These are phyloP conservation scores for Diplazon laetatorius DNA, from an alignment of 2,888 invertebrate genomes.

Conservation along the genomic window DNA sequence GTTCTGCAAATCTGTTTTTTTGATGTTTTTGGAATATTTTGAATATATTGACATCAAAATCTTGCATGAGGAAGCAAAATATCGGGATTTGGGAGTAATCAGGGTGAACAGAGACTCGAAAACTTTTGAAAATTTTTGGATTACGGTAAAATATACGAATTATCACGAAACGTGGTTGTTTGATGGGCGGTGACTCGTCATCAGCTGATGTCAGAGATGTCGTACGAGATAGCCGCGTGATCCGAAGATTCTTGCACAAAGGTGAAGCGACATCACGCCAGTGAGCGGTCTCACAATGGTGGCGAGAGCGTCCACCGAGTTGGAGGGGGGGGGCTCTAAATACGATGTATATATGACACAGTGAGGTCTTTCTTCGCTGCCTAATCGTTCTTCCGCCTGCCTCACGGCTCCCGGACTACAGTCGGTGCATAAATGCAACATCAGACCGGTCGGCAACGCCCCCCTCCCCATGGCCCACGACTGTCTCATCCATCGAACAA, in stretches of 20 bases:
- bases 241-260: constrained; percentile 82
- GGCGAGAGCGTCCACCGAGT: constrained; percentile 47
- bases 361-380: constrained; percentile 79
- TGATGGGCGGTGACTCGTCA: constrained; percentile 78
- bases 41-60: too few species aligned
- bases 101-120: too few species aligned
- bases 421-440: constrained; percentile 40
- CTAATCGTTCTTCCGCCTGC: constrained; percentile 81
- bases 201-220: constrained; percentile 84
- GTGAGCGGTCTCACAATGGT: constrained; percentile 76
- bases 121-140: constrained; percentile 53
- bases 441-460: constrained; percentile 37
- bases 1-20: too few species aligned
- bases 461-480: neutral
- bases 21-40: too few species aligned
- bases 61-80: too few species aligned
- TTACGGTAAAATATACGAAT: constrained; percentile 78
- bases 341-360: constrained; percentile 76
- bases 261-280: constrained; percentile 83
- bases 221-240: constrained; percentile 83
- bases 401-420: constrained; percentile 48
- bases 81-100: too few species aligned
- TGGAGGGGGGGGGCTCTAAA: too few species aligned
- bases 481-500: constrained; percentile 15
- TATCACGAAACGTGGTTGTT: constrained; percentile 79